Evolutionary conservation across 2,888 invertebrate genomes (phyloP), one percentile per base, ranked within the genome.

Genomic region (Cerastoderma edule): DNA sequence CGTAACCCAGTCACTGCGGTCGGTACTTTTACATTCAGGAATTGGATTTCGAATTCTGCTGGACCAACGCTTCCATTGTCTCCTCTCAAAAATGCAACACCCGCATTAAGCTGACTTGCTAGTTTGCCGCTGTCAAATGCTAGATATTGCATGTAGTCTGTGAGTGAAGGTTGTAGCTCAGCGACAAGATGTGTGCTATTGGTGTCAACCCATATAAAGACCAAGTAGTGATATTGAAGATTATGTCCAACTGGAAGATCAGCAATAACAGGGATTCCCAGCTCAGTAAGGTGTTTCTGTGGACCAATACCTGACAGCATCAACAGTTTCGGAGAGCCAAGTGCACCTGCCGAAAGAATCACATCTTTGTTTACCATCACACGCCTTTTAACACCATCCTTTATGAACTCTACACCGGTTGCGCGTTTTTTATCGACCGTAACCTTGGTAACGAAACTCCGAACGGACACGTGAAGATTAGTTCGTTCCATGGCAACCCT

Each of bases 271-370:
- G 88, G 88, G 46, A 91, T 88, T 86, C 86, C 83, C 16, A 90
- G 78, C 24, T 86, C 82, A 57, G 89, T 80, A 16, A 92, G 85
- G 24, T 92, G 88, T 27, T 86, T 81, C 28, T 71, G 72, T 5
- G 92, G 92, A n/a, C 92, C 92, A 44, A 92, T 85, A n/a, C 91
- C 91, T 63, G 90, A 91, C 30, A 90, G 78, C 88, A 92, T 83
- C 19, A 92, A 83, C 6, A 92, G 75, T 46, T 90, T 87, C 6
- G 92, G 91, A 1, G 91, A 89, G 57, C 90, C 91, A n/a, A 92
- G 86, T 27, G 90, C 84, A 5, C 92, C 92, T 4, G 91, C 92
- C 33, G 89, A 89, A 22, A 92, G 82, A 33, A 90, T 87, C 27
- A 91, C 87, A 72, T 88, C 87, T 71, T 83, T 82, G 30, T 69